Conservation (phyloP, 2,888 invertebrate species). For the Drosophila diplacantha region DNA sequence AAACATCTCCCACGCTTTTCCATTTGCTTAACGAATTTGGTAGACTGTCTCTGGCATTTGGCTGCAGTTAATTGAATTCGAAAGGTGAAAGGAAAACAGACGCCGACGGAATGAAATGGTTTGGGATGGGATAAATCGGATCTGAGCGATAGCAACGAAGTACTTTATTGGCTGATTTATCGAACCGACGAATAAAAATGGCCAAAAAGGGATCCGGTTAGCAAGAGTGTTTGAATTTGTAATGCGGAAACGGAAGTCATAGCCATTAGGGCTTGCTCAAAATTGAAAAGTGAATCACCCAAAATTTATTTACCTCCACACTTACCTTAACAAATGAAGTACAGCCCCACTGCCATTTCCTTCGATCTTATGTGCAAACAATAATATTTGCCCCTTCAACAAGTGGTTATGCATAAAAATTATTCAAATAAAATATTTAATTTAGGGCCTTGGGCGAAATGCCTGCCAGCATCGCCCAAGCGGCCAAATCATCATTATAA, state of each 20-base stretch:
- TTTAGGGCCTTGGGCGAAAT: constrained; percentile 21
- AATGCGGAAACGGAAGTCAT: constrained; percentile 25
- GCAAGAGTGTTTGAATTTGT: constrained; percentile 34
- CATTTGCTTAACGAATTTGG: constrained; percentile 66
- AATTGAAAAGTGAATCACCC: constrained; percentile 11
- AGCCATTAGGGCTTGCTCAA: constrained; percentile 3
- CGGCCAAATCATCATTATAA: constrained; percentile 18
- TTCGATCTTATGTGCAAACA: constrained; percentile 25
- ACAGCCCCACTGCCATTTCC: not conserved
- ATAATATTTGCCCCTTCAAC: constrained; percentile 38
- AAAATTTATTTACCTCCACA: constrained; percentile 4
- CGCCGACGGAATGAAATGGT: constrained; percentile 10
- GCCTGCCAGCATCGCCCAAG: constrained; percentile 6
- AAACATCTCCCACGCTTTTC: constrained; percentile 64
- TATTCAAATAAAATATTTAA: constrained; percentile 34
- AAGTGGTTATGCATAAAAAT: constrained; percentile 26
- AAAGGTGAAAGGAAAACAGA: constrained; percentile 67
- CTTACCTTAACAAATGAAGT: constrained; percentile 15
- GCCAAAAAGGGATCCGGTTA: constrained; percentile 55
- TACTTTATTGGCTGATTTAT: constrained; percentile 66
- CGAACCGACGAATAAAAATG: constrained; percentile 11
- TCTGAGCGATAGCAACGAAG: constrained; percentile 61
- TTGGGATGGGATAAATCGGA: constrained; percentile 14
- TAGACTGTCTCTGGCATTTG: constrained; percentile 66
- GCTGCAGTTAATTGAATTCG: constrained; percentile 71